A percentile compares a stretch with the other conserved stretches of the same genome.
phyloP scores from a whole-genome alignment of 2,888 invertebrate species.

The Eucera pruinosa region DNA sequence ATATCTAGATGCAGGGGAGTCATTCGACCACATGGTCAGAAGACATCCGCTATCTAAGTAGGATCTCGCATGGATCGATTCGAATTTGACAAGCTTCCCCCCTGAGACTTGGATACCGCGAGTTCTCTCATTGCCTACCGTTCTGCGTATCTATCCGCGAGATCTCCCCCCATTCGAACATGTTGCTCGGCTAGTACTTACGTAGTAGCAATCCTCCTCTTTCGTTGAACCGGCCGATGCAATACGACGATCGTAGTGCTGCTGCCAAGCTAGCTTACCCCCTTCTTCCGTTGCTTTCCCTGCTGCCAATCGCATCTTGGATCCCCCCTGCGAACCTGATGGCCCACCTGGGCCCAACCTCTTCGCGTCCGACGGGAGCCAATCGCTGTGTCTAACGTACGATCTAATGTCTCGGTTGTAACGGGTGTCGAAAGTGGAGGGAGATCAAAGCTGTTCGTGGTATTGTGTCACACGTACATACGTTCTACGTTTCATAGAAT shows the following conservation, averaged over 20 bases:
- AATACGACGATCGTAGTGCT: conserved; percentile 42
- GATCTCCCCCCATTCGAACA: conserved; percentile 33
- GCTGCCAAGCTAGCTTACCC: conserved; percentile 53
- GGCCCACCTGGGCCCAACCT: conserved; percentile 80
- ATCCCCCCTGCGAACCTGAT: conserved; percentile 75
- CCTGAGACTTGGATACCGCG: neutral
- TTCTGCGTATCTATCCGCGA: conserved; percentile 18
- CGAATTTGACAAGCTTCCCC: conserved; percentile 27
- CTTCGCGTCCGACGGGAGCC: conserved; percentile 78
- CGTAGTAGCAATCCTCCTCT: conserved; percentile 44
- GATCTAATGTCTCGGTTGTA: conserved; percentile 78
- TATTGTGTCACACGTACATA: conserved; percentile 23
- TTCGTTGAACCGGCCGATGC: conserved; percentile 49
- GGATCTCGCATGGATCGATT: conserved; percentile 9
- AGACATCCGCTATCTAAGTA: neutral
- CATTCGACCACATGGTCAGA: neutral
- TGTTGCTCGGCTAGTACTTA: conserved; percentile 17
- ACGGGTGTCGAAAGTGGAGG: conserved; percentile 73
- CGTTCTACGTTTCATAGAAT: neutral
- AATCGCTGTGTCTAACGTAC: conserved; percentile 82
- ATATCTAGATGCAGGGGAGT: neutral
- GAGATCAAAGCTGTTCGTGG: conserved; percentile 46
- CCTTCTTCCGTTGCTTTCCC: conserved; percentile 58
- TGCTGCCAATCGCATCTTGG: conserved; percentile 73
- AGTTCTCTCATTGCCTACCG: conserved; percentile 17